Conservation (phyloP, 1,140 invertebrate genomes). For the Aricia agestis region DNA sequence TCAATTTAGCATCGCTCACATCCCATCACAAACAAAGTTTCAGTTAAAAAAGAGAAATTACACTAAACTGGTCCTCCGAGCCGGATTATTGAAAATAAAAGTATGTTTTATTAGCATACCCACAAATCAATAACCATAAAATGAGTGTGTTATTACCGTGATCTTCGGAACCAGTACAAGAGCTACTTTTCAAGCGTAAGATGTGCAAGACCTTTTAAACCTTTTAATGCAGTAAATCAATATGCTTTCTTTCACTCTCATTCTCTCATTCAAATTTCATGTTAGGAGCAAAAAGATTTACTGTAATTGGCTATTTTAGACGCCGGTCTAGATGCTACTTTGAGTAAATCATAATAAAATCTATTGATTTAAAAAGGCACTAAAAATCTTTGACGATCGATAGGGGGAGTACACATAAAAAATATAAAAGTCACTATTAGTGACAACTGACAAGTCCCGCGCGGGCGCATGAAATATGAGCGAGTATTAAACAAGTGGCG, state of each 20-base stretch:
- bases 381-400: too few species aligned
- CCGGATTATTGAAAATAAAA: constrained; percentile 16
- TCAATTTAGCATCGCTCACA: not conserved
- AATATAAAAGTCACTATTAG: not conserved
- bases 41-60: constrained; percentile 15
- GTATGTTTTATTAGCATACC: constrained; percentile 7
- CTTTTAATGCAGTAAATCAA: too few species aligned
- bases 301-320: too few species aligned
- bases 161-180: not conserved
- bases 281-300: too few species aligned
- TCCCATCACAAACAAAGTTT: constrained; percentile 5
- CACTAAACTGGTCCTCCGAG: not conserved
- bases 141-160: not conserved
- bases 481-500: constrained; percentile 5
- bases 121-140: not conserved
- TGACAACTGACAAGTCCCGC: not conserved
- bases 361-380: too few species aligned
- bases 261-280: too few species aligned
- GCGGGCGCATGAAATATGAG: not conserved
- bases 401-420: not conserved
- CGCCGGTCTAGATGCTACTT: too few species aligned
- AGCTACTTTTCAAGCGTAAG: not conserved
- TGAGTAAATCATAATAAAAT: too few species aligned
- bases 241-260: too few species aligned
- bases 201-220: not conserved